Percentiles rank a stretch among this genome's conserved stretches.
phyloP scores from a whole-genome alignment of 2,113 vertebrate genomes.

The Chamaea fasciata region DNA sequence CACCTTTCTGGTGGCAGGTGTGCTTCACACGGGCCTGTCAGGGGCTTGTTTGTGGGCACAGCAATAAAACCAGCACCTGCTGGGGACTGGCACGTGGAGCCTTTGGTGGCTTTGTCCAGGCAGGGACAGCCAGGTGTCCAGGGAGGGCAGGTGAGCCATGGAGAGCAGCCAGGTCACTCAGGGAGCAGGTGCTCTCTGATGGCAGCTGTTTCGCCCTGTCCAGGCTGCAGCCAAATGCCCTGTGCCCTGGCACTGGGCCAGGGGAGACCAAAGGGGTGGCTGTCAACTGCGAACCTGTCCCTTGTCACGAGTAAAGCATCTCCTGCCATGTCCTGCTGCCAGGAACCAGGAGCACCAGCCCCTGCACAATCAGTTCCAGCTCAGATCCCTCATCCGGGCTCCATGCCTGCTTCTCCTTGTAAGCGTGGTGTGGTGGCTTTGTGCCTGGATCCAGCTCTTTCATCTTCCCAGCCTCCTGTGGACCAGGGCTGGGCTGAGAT shows the following conservation, averaged over 20 bases:
- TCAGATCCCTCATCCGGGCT: background rate
- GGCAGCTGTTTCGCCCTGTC: background rate
- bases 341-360: background rate
- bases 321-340: background rate
- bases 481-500: background rate
- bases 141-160: background rate
- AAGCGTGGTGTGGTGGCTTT: background rate
- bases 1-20: constrained; percentile 76
- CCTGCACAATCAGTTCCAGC: background rate
- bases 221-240: background rate
- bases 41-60: constrained; percentile 47
- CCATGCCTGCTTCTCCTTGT: background rate
- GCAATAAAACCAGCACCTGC: constrained; percentile 69
- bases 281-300: background rate
- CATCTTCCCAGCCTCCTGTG: background rate
- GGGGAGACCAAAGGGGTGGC: background rate
- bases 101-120: constrained; percentile 57
- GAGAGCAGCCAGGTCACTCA: background rate
- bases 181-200: background rate
- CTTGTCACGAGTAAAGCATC: background rate
- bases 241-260: accelerated
- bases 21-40: constrained; percentile 12
- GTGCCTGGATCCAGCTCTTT: background rate
- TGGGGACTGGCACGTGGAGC: constrained; percentile 18
- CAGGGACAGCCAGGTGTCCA: background rate